Base-by-base conservation (phyloP, 2,113 vertebrate species). In the Mormyrus iriodes region DNA sequence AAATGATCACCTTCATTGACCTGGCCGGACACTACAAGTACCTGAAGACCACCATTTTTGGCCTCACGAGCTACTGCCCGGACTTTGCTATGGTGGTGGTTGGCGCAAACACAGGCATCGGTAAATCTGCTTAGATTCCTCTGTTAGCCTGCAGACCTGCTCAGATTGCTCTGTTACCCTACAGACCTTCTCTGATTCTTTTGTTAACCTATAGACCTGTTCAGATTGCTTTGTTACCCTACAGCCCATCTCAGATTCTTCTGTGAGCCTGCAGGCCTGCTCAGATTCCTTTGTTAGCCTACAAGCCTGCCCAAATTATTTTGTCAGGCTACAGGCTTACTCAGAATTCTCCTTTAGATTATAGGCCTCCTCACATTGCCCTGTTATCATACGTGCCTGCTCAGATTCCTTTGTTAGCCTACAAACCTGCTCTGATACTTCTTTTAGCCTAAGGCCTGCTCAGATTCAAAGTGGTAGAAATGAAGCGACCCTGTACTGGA, bases 1-100 rank as follows among this genome's bases (percentile, higher is more conserved):
- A 99, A 95, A 99, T 99, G 98, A 99, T 99, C 94, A 99, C 98
- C 55, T 99, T 99, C 94, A 99, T 99, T 51, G 98, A 99, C 92
- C 95, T 99, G 93, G 98, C 98, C 2, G 98, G 98, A 83, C 98
- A 99, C 94, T 98, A 99, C 94, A 99, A 99, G 90, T 99, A 99
- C 93, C 94, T 99, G 89, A 99, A 99, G 94, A 99, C 98, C 92
- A 99, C 98, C 91, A 99, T 99, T 93, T 99, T 99, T 84, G 98
- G 98, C 92, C 97, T 99, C 89, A 99, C 98, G 91, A 99, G 98
- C 93, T 99, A 99, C 93, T 99, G 98, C 91, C 98, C 98, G 0
- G 98, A 99, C 92, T 99, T 98, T n/a, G 98, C 98, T 87, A 99
- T 99, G 97, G 95, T 99, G 89, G 98, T 99, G 7, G 98, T 99